Base-by-base conservation (phyloP, 2,797 vertebrate genomes). In the Acanthiza pusilla region DNA sequence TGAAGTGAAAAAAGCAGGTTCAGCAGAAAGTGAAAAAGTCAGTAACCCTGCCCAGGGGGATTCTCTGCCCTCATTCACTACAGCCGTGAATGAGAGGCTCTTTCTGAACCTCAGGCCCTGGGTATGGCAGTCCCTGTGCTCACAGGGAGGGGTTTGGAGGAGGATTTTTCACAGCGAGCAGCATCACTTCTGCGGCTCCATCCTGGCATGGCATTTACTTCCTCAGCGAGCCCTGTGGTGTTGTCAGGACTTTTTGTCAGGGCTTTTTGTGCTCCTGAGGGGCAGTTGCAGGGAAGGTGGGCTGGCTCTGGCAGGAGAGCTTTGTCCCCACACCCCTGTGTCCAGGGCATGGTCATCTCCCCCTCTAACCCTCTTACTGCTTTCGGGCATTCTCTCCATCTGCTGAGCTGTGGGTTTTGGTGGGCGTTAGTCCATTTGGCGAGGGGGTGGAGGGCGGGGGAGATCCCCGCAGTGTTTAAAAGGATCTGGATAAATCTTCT, bases 401-500 rank as follows among this genome's bases (percentile, higher is more conserved):
- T 89, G 89, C 78, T 75, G 84, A 87, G 94, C 90, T 67, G 67
- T 12, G 85, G 48, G 66, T 21, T 95, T 73, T 73, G 77, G 77
- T 1, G 5, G 4, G 15, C 60, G 63, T 34, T 50, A 1, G 5
- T 36, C 84, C 13, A 45, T 72, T 85, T 85, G 87, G 68, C 4
- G 3, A 61, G 83, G 88, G 91, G 74, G 68, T 67, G 91, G 79
- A 66, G 60, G 94, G 77, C 0, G 27, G 84, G 82, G 82, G 85
- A 91, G 75, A 91, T 81, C 83, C 90, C 89, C 0, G 1, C 4
- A 1, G 55, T 47, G 62, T 76, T 92, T 88, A 63, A 88, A 95
- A 75, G 85, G 89, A 90, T 93, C 88, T 83, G 79, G n/a, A 82
- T 81, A 82, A 95, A 95, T 91, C 93, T 67, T 86, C 94, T 94